Conservation (phyloP, 2,888 invertebrate species). For the Linnaemya tessellans region DNA sequence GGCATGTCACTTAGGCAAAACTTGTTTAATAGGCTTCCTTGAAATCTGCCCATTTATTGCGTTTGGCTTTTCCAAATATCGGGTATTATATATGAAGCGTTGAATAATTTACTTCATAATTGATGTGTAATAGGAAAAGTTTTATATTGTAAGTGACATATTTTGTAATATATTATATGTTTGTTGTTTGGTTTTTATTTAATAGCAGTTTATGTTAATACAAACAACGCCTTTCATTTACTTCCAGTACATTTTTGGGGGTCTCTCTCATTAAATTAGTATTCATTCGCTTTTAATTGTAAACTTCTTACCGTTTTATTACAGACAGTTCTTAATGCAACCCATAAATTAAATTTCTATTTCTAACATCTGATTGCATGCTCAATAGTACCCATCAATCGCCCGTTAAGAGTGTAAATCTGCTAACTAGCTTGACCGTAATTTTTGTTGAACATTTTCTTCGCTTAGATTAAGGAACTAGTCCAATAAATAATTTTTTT, state of each 20-base stretch:
- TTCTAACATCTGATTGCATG: background rate
- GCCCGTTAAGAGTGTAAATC: too few species aligned
- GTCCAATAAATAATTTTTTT: too few species aligned
- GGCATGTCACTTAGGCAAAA: slow-evolving; percentile 20
- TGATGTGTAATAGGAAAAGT: slow-evolving; percentile 17
- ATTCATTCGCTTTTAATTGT: background rate
- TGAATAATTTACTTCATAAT: slow-evolving; percentile 37
- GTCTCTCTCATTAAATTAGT: background rate
- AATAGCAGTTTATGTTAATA: slow-evolving; percentile 8
- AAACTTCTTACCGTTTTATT: background rate
- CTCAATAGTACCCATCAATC: too few species aligned
- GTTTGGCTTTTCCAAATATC: background rate
- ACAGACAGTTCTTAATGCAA: background rate
- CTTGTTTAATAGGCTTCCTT: background rate
- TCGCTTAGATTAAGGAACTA: too few species aligned
- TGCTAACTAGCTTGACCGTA: too few species aligned
- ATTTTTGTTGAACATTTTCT: too few species aligned
- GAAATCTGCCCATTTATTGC: background rate
- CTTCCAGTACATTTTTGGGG: background rate
- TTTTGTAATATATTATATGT: background rate
- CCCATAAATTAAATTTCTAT: background rate
- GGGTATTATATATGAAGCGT: background rate
- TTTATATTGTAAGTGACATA: background rate
- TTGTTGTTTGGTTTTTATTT: background rate
- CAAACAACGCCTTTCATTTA: slow-evolving; percentile 30